These are phyloP conservation scores for Microplitis manilae DNA, from an alignment of 2,888 invertebrate genomes.

Conservation along the genomic window DNA sequence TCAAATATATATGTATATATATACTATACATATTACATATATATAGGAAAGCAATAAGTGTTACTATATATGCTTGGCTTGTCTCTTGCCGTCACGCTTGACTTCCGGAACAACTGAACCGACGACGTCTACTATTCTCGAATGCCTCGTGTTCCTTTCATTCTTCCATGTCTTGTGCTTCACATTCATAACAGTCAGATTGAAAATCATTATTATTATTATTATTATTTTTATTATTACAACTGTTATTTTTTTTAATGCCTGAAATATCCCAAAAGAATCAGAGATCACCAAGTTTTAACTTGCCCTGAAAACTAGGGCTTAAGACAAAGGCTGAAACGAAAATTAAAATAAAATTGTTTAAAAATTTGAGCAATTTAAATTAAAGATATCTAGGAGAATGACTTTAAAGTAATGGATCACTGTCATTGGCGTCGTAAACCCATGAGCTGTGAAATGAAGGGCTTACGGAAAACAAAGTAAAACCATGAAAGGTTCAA, in stretches of 20 bases:
- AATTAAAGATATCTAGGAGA: not conserved
- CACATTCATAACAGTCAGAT: not conserved
- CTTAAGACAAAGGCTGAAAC: too few species aligned
- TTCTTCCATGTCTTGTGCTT: constrained; percentile 2
- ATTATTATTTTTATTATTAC: not conserved
- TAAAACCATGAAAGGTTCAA: constrained; percentile 45
- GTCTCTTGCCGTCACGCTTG: constrained; percentile 30
- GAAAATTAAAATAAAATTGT: too few species aligned
- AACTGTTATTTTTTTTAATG: too few species aligned
- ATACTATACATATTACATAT: constrained; percentile 4
- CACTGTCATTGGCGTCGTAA: not conserved
- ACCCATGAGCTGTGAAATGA: constrained; percentile 17
- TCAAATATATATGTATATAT: not conserved
- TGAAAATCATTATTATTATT: constrained; percentile 8
- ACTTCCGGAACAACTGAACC: constrained; percentile 31
- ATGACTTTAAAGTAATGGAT: not conserved
- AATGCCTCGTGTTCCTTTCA: constrained; percentile 10
- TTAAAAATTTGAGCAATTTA: not conserved
- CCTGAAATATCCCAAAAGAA: too few species aligned
- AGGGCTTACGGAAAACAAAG: constrained; percentile 27
- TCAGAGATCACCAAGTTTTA: too few species aligned
- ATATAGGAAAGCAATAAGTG: constrained; percentile 19
- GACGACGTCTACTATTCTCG: constrained; percentile 25
- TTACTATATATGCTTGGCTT: constrained; percentile 3
- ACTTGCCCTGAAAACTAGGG: too few species aligned